Base-by-base conservation (phyloP, 1,140 invertebrate genomes). In the Alviniconcha marisindica region DNA sequence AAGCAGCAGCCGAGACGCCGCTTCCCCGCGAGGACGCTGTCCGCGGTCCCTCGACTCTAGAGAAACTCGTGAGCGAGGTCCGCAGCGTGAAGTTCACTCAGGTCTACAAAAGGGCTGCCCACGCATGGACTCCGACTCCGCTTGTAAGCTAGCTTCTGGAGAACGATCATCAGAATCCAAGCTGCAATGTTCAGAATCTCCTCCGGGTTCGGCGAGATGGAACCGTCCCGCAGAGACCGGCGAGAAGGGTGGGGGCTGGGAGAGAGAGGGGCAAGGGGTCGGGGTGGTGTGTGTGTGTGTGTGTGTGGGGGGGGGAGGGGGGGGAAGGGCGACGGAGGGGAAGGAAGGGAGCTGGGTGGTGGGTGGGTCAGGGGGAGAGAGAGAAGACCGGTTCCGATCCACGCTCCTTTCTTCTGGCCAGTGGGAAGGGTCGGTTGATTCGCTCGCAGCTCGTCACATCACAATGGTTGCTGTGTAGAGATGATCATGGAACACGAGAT, bases 391-490 rank as follows among this genome's bases (percentile, higher is more conserved):
- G 74, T 28, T 2, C 28, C 12, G 21, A 15, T 5, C 31, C 0
- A 31, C 74, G 12, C 31, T n/a, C 18, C 31, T 40, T 4, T 73
- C 31, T 10, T 31, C 33, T 48, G 18, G 2, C 36, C 38, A 18
- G n/a, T 51, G 74, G 51, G n/a, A 48, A 33, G 63, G n/a, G 28
- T 33, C 63, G n/a, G n/a, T n/a, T n/a, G n/a, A 66, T 12, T 66
- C 63, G 28, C 5, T 5, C 28, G 7, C 56, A 60, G 36, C 18
- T 33, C 31, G 21, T 60, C 63, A 33, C 56, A 66, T 66, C 63
- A 66, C 63, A 66, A 31, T 66, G 63, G 63, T 66, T 31, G 74
- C 74, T 33, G n/a, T 54, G 33, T 24, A 18, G n/a, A 77, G n/a
- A 77, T 31, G 18, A 48, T 24, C 12, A 77, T 54, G 74, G 51